These are phyloP conservation scores for Tillus elongatus DNA, from an alignment of 2,888 invertebrate genomes.

Conservation along the genomic window DNA sequence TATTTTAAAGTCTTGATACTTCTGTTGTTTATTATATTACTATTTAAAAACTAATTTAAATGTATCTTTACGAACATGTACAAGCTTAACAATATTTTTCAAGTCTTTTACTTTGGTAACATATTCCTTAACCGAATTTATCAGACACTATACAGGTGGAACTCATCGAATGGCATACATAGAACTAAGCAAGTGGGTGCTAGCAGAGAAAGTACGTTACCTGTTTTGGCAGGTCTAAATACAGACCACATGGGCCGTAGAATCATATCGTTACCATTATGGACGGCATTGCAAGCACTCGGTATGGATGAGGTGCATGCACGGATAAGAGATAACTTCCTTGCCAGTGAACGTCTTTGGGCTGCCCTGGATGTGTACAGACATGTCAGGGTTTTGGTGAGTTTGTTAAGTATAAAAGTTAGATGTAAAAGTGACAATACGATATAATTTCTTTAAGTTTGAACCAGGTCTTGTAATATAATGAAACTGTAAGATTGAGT, in stretches of 20 bases:
- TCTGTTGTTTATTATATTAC: too few species aligned
- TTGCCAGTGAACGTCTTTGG: constrained; percentile 56
- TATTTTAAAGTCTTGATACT: too few species aligned
- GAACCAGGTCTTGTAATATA: too few species aligned
- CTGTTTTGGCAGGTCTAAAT: constrained; percentile 51
- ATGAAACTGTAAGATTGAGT: too few species aligned
- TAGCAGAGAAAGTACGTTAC: constrained; percentile 49
- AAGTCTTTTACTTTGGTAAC: too few species aligned
- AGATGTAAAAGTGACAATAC: too few species aligned
- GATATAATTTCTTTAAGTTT: too few species aligned
- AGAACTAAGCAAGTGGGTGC: constrained; percentile 38
- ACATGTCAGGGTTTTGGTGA: constrained; percentile 63
- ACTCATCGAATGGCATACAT: constrained; percentile 37
- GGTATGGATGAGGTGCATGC: constrained; percentile 63
- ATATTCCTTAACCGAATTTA: constrained; percentile 26
- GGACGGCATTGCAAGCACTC: constrained; percentile 69
- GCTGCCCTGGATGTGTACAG: constrained; percentile 53
- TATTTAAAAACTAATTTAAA: too few species aligned
- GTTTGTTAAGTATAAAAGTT: constrained; percentile 29
- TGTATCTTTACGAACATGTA: too few species aligned
- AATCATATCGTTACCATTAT: constrained; percentile 70
- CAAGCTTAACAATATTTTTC: too few species aligned
- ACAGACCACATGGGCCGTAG: constrained; percentile 48
- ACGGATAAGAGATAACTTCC: constrained; percentile 65
- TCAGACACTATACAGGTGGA: constrained; percentile 40